A percentile compares a stretch with the other conserved stretches of the same genome.
Conservation (phyloP, 2,797 vertebrate genomes). For the Gadopsis marmoratus region DNA sequence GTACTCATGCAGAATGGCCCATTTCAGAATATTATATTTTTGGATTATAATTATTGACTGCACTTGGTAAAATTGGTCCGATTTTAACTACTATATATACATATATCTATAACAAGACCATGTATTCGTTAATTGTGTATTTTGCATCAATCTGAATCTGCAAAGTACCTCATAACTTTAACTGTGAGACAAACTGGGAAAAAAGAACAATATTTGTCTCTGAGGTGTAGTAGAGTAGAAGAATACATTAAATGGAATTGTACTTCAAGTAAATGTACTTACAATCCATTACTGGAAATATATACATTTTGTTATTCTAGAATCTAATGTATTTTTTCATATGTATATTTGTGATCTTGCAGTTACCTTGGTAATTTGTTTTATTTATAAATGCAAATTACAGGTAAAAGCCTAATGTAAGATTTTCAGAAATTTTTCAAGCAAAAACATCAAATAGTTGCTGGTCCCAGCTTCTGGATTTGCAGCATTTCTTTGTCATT, state of each 20-base stretch:
- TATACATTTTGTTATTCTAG: neutral
- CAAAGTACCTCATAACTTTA: too few relatives aligned
- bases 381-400: neutral
- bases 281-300: neutral
- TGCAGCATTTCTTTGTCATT: too few relatives aligned
- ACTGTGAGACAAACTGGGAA: neutral
- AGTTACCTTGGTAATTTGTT: too few relatives aligned
- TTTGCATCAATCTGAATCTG: too few relatives aligned
- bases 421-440: too few relatives aligned
- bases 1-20: neutral
- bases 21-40: neutral
- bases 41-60: neutral
- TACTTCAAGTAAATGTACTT: neutral
- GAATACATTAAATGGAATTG: neutral
- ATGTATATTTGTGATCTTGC: too few relatives aligned
- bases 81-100: neutral
- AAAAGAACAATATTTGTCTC: neutral
- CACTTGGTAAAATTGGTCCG: too few relatives aligned
- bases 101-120: neutral
- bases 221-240: neutral
- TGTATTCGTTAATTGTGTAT: too few relatives aligned
- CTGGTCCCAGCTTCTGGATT: too few relatives aligned
- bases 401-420: too few relatives aligned
- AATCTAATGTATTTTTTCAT: neutral
- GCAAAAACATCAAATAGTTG: too few relatives aligned